Conservation (phyloP, 2,797 vertebrate genomes). For the Sebastes hubbsi region DNA sequence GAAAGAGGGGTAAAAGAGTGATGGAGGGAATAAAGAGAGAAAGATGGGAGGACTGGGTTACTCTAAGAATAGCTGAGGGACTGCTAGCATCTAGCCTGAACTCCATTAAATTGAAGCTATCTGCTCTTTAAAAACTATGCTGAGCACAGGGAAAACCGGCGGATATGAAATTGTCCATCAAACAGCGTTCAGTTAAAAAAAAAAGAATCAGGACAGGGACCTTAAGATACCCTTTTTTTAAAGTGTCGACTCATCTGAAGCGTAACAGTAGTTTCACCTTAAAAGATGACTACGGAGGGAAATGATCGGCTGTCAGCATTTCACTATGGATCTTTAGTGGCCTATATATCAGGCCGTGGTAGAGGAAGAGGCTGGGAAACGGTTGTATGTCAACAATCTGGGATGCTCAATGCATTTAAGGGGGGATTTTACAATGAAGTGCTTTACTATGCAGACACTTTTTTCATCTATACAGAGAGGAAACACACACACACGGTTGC, state of each 20-base stretch:
- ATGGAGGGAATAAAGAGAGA: conserved; percentile 18
- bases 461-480: not conserved
- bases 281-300: conserved; percentile 46
- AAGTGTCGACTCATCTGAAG: conserved; percentile 64
- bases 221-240: conserved; percentile 40
- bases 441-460: not conserved
- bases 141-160: conserved; percentile 58
- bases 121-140: conserved; percentile 62
- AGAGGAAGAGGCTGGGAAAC: conserved; percentile 6
- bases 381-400: conserved; percentile 17
- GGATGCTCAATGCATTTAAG: not conserved
- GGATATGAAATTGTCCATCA: conserved; percentile 73
- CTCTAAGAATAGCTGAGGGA: conserved; percentile 68
- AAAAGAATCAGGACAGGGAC: conserved; percentile 34
- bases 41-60: conserved; percentile 35
- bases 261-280: conserved; percentile 34
- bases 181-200: conserved; percentile 16
- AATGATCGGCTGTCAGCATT: conserved; percentile 62
- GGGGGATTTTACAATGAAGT: not conserved
- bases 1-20: not conserved
- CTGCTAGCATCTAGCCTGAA: conserved; percentile 46
- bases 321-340: conserved; percentile 29
- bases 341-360: conserved; percentile 29
- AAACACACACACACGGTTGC: not conserved
- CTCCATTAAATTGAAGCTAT: conserved; percentile 69